Base-by-base conservation (phyloP, 2,888 invertebrate species). In the Eledona agricola region DNA sequence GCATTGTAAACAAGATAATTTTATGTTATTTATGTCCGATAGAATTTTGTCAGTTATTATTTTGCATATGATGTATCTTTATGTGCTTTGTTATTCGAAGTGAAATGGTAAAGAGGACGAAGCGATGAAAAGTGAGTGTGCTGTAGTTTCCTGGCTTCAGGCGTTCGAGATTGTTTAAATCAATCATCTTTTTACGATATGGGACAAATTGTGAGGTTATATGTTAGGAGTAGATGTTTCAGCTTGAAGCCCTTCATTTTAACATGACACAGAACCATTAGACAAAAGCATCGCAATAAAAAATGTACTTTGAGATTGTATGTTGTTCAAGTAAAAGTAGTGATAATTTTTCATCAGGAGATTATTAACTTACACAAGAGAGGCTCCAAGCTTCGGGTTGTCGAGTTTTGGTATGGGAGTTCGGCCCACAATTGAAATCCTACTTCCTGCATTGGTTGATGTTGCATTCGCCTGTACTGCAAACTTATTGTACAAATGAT, bases 341-440 rank as follows among this genome's bases (percentile, higher is more conserved):
- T 43, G 55, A 61, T 60, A 57, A 55, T 59, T 58, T 50, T n/a
- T n/a, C n/a, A n/a, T n/a, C n/a, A n/a, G n/a, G n/a, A n/a, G n/a
- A n/a, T n/a, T n/a, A n/a, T n/a, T 10, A 45, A 55, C 55, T 57
- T 50, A 57, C 57, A 45, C 32, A 28, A 57, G 37, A 12, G 53
- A 53, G 12, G 51, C 45, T 46, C 69, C 72, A 13, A 74, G 46
- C 58, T 67, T 69, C 6, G 73, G 69, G 55, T 66, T 67, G 60
- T 76, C 74, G 15, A 77, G 50, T 54, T 69, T 69, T 17, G 63
- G 63, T 45, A 77, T 72, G 2, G 74, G 72, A 9, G 77, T 75
- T 45, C 61, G 59, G 9, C 70, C 71, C 29, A 66, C 64, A 19
- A 76, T 54, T 31, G 66, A 58, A 35, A 77, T 29, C 45, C 63